Conservation (phyloP, 1,140 invertebrate species). For the Hypothenemus hampei region DNA sequence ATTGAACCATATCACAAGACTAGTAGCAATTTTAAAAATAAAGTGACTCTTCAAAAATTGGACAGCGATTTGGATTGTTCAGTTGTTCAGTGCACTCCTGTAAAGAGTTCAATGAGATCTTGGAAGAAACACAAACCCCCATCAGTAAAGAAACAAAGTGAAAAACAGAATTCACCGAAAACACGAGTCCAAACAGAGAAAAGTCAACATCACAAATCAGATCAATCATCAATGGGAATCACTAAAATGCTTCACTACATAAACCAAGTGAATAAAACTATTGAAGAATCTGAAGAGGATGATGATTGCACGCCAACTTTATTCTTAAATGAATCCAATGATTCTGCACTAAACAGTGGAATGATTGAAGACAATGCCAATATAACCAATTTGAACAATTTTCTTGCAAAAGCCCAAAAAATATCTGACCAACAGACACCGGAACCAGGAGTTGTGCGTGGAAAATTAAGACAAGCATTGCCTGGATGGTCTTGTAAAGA, state of each 20-base stretch:
- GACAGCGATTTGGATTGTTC: not conserved
- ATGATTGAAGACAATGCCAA: not conserved
- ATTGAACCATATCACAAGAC: not conserved
- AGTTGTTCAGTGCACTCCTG: not conserved
- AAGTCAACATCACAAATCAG: not conserved
- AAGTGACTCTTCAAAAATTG: not conserved
- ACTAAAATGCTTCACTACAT: not conserved
- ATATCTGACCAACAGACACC: not conserved
- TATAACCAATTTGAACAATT: slow-evolving; percentile 10
- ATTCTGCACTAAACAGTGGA: slow-evolving; percentile 1
- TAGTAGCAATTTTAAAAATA: not conserved
- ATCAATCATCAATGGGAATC: not conserved
- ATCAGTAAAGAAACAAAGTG: not conserved
- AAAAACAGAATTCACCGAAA: not conserved
- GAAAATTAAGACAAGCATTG: slow-evolving; percentile 12
- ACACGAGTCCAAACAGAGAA: not conserved
- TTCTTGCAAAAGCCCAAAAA: slow-evolving; percentile 14
- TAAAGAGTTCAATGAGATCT: not conserved
- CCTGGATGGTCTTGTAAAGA: slow-evolving; percentile 21
- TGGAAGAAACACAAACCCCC: not conserved
- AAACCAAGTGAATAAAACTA: not conserved
- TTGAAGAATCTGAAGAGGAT: not conserved
- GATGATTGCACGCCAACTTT: not conserved
- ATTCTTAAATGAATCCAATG: not conserved
- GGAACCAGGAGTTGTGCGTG: slow-evolving; percentile 10